Evolutionary conservation across 2,888 invertebrate genomes (phyloP).

Genomic region (Nymphalis polychloros): DNA sequence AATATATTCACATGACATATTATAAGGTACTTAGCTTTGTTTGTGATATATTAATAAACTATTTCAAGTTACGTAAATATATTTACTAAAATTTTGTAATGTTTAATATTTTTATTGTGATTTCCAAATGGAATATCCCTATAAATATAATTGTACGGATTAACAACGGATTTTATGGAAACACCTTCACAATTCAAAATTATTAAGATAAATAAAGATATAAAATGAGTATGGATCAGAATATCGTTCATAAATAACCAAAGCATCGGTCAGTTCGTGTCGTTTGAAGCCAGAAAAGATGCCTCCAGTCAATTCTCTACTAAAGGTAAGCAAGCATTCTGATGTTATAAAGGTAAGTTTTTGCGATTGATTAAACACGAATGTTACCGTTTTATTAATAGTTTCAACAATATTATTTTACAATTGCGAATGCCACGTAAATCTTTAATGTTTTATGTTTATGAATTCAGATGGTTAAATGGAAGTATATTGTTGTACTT

Average conservation of each 20-base stretch:
- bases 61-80: no score
- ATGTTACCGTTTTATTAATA: neutral
- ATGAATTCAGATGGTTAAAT: no score
- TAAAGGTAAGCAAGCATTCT: constrained; percentile 37
- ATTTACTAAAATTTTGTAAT: no score
- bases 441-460: no score
- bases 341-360: neutral
- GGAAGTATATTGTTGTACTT: no score
- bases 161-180: constrained; percentile 58
- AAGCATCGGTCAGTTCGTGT: neutral
- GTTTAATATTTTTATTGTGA: no score
- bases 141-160: constrained; percentile 43
- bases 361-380: neutral
- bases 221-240: constrained; percentile 55
- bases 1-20: no score
- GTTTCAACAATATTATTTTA: no score
- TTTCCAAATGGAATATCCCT: constrained; percentile 43
- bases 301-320: constrained; percentile 25
- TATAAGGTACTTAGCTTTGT: no score
- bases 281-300: constrained; percentile 20
- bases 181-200: constrained; percentile 55
- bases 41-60: no score
- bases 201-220: constrained; percentile 56
- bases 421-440: no score
- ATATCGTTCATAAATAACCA: constrained; percentile 45